Conservation (phyloP, 2,888 invertebrate genomes). For the Chloromyia formosa region DNA sequence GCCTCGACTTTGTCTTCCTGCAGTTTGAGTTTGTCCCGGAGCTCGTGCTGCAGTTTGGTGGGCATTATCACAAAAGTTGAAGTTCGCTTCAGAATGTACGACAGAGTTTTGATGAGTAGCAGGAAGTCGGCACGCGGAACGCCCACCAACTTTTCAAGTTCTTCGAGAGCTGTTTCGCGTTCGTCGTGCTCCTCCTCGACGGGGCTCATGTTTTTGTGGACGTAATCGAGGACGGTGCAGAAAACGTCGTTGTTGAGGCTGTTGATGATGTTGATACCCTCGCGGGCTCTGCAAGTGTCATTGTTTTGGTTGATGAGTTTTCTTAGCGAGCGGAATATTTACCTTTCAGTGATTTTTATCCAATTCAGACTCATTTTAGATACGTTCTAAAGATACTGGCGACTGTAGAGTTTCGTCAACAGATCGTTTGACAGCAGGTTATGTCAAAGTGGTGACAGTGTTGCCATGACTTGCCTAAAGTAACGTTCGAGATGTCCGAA, state of each 20-base stretch:
- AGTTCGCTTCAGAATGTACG: constrained; percentile 66
- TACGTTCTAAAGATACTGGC: no score
- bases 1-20: constrained; percentile 67
- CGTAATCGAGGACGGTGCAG: constrained; percentile 61
- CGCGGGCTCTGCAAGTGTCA: constrained; percentile 57
- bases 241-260: constrained; percentile 60
- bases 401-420: no score
- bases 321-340: constrained; percentile 26
- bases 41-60: constrained; percentile 65
- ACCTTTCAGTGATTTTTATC: constrained; percentile 60
- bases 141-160: constrained; percentile 60
- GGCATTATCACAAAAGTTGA: constrained; percentile 68
- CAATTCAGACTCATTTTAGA: constrained; percentile 56
- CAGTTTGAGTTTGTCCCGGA: constrained; percentile 65
- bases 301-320: not conserved
- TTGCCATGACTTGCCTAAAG: no score
- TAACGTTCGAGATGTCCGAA: no score
- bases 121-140: constrained; percentile 60
- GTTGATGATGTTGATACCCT: constrained; percentile 63
- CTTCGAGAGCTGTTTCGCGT: constrained; percentile 61
- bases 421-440: no score
- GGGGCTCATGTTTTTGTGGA: constrained; percentile 62
- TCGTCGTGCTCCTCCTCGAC: constrained; percentile 54
- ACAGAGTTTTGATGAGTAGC: constrained; percentile 61
- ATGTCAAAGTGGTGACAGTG: no score